Evolutionary conservation across 2,888 invertebrate genomes (phyloP), one percentile per base, ranked within the genome.

Genomic region (Reticulitermes lucifugus): DNA sequence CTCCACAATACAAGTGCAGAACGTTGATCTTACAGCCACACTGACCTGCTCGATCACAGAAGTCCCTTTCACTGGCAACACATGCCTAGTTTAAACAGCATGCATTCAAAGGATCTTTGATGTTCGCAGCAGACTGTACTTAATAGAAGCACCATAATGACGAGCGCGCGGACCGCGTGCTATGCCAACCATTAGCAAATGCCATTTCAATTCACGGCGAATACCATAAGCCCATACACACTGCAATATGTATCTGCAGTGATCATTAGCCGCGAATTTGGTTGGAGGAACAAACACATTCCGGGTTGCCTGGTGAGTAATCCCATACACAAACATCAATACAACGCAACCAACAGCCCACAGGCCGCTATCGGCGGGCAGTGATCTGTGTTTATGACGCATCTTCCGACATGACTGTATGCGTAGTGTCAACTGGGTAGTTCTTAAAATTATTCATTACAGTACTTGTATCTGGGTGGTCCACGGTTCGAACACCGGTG

Each of bases 171-270:
- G 51, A 4, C n/a, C 41, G 81, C n/a, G 41, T 35, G 80, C 80
- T 80, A 80, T 60, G 22, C 79, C 35, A 81, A 41, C 81, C 81
- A 81, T 81, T 81, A 81, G 81, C 81, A 81, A 81, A 81, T 81
- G 60, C 81, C 81, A 81, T 81, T 81, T 81, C 81, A 81, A 81
- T 81, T 65, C 81, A 81, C 59, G 65, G 81, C 65, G 81, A 81
- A 81, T 81, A 65, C 81, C 81, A 65, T 81, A 81, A 81, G 81
- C 81, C 35, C 35, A 10, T 21, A 60, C n/a, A 77, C 77, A 46
- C n/a, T 73, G 18, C 73, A 73, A 77, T 46, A 77, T 77, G 46
- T 46, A 43, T 77, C 77, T 77, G 41, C 60, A 43, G n/a, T 65
- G 43, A 79, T 79, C 79, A 79, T 79, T 79, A 79, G n/a, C 59